A percentile compares a stretch with the other conserved stretches of the same genome.
These are phyloP conservation scores for Ephestia elutella DNA, from an alignment of 1,140 invertebrate species.

Conservation along the genomic window DNA sequence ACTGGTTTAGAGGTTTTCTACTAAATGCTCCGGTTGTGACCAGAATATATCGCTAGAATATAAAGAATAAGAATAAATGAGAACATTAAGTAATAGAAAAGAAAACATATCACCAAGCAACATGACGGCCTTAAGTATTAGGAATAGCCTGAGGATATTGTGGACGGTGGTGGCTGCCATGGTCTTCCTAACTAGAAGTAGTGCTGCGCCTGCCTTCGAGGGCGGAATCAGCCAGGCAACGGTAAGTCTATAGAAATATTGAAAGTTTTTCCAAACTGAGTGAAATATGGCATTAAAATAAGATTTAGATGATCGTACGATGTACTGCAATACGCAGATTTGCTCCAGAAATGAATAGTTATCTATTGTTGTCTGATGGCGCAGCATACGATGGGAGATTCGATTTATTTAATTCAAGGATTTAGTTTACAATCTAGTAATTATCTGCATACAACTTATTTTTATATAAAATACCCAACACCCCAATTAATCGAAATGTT, in stretches of 20 bases:
- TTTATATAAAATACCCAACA: no score
- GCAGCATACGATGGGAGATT: no score
- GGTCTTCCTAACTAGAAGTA: constrained; percentile 48
- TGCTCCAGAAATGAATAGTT: no score
- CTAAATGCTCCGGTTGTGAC: constrained; percentile 40
- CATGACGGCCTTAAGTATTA: constrained; percentile 49
- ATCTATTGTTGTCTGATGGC: no score
- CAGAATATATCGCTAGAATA: constrained; percentile 39
- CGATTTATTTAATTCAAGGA: no score
- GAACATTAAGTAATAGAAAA: constrained; percentile 38
- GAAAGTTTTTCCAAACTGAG: no score
- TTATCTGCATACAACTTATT: no score
- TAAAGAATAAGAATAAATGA: constrained; percentile 49
- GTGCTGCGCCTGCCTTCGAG: constrained; percentile 54
- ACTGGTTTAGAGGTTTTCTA: constrained; percentile 28
- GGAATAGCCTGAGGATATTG: constrained; percentile 50
- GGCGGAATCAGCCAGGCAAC: constrained; percentile 56
- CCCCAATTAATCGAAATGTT: no score
- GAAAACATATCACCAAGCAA: constrained; percentile 34
- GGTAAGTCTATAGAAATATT: constrained; percentile 41
- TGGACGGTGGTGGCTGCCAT: constrained; percentile 42
- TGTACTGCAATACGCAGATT: no score
- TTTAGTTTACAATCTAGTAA: no score
- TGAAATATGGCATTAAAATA: no score
- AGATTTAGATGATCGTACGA: no score